Percentiles rank a stretch among this genome's conserved stretches.
Conservation (phyloP, 2,797 vertebrate genomes). For the Sphenodon punctatus region DNA sequence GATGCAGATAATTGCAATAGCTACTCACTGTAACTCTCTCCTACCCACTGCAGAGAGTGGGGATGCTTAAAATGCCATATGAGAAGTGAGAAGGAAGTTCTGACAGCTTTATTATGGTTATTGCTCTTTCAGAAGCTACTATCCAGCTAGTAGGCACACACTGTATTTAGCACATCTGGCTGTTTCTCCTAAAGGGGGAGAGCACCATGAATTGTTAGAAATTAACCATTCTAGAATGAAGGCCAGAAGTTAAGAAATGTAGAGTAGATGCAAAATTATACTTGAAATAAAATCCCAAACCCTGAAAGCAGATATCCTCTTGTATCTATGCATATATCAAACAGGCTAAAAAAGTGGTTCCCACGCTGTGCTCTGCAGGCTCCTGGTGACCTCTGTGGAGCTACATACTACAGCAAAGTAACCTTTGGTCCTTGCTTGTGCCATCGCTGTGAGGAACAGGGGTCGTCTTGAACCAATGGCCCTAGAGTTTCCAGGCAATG, state of each 20-base stretch:
- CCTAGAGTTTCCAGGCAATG: no score
- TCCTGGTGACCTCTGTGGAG: no score
- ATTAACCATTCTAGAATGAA: background rate
- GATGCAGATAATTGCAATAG: conserved; percentile 9
- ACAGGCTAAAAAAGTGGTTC: background rate
- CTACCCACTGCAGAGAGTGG: background rate
- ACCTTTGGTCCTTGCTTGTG: no score
- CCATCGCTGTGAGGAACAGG: no score
- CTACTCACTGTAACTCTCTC: conserved; percentile 8
- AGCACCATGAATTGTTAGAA: background rate
- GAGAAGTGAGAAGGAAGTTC: conserved; percentile 26
- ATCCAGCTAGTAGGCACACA: background rate
- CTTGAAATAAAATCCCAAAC: background rate
- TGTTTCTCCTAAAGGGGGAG: background rate
- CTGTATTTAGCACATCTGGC: conserved; percentile 12
- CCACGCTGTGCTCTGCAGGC: no score
- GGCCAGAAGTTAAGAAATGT: background rate
- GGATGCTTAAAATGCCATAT: background rate
- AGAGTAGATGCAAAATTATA: background rate
- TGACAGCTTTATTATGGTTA: conserved; percentile 34
- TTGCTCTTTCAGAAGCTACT: conserved; percentile 13
- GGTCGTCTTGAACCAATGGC: no score
- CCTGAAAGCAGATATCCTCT: background rate
- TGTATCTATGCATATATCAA: background rate
- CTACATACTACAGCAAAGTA: no score